phyloP scores from a whole-genome alignment of 2,113 vertebrate species.

The Euleptes europaea region DNA sequence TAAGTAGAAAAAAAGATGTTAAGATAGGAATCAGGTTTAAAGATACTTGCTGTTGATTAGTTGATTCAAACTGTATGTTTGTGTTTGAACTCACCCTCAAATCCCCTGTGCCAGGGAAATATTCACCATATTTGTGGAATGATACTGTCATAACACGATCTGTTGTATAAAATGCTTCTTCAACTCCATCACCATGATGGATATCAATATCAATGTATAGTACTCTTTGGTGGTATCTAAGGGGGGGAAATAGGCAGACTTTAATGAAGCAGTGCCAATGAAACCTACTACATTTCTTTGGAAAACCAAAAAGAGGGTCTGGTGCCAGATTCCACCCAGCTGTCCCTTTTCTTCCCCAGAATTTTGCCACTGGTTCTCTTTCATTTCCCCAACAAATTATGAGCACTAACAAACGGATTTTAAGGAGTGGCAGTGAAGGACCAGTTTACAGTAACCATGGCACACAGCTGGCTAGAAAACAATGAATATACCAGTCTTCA shows the following conservation, averaged over 20 bases:
- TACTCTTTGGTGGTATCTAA: slow-evolving; percentile 86
- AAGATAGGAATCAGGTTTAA: not conserved
- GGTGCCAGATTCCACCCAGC: not conserved
- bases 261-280: not conserved
- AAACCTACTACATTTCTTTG: not conserved
- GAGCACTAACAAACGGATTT: no score
- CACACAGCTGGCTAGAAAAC: not conserved
- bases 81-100: slow-evolving; percentile 76
- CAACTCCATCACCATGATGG: slow-evolving; percentile 86
- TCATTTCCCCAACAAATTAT: not conserved
- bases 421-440: not conserved
- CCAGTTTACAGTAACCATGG: not conserved
- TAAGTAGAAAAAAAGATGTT: not conserved
- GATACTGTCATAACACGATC: slow-evolving; percentile 88
- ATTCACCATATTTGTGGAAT: slow-evolving; percentile 87
- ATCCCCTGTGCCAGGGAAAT: slow-evolving; percentile 85
- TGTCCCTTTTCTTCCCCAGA: not conserved
- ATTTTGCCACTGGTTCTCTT: not conserved
- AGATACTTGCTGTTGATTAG: not conserved
- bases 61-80: slow-evolving; percentile 25
- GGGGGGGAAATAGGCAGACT: not conserved
- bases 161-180: slow-evolving; percentile 87
- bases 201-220: slow-evolving; percentile 88
- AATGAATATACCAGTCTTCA: not conserved
- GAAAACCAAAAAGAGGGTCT: not conserved